Evolutionary conservation across 2,113 vertebrate species (phyloP).

Genomic region (Ptilonorhynchus violaceus): DNA sequence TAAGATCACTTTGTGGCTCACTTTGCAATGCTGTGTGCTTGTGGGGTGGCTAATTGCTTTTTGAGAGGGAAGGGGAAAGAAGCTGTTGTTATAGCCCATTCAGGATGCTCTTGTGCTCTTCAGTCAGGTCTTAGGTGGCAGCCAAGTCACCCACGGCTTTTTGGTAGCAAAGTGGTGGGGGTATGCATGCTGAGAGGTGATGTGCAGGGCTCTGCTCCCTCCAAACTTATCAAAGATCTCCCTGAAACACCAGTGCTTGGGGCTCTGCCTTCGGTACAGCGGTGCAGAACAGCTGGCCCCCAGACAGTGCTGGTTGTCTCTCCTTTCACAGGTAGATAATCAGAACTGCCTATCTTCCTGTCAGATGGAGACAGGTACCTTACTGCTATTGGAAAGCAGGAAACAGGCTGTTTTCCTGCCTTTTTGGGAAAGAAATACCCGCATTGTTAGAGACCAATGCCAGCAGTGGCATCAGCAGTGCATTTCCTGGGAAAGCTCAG

Average conservation of each 20-base stretch:
- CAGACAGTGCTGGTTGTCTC: accelerated
- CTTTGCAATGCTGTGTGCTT: neutral
- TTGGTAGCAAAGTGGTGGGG: neutral
- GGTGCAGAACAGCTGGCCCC: neutral
- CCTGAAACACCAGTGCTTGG: accelerated
- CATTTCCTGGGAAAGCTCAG: accelerated
- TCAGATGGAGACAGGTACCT: neutral
- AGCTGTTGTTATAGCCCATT: neutral
- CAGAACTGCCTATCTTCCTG: neutral
- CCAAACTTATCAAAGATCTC: neutral
- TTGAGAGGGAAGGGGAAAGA: neutral
- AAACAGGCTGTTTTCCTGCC: neutral
- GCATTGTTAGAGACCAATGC: accelerated
- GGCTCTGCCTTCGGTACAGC: neutral
- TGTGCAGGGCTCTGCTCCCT: neutral
- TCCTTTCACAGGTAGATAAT: neutral
- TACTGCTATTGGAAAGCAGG: neutral
- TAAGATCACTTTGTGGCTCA: neutral
- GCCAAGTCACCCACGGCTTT: neutral
- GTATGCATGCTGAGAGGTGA: neutral
- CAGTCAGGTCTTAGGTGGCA: neutral
- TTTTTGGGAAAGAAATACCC: neutral
- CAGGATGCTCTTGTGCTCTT: neutral
- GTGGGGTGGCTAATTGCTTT: neutral
- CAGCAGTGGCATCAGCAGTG: accelerated